Conservation (phyloP, 2,797 vertebrate genomes). For the Scolopax rusticola region DNA sequence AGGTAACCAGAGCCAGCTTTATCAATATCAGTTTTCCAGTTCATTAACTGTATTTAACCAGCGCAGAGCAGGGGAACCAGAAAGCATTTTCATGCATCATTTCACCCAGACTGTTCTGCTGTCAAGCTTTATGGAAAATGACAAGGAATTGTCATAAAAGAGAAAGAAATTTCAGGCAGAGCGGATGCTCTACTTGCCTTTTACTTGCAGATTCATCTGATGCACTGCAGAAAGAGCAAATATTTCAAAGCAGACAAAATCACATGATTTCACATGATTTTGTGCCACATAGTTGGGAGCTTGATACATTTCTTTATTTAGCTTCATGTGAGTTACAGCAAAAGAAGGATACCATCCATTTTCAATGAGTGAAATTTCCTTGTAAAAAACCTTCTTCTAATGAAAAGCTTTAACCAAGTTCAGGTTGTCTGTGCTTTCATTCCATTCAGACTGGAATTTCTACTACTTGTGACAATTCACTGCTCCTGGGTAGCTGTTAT, state of each 20-base stretch:
- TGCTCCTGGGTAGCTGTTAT: background rate
- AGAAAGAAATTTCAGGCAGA: background rate
- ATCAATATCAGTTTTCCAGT: slow-evolving; percentile 63
- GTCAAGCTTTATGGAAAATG: slow-evolving; percentile 51
- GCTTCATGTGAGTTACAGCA: background rate
- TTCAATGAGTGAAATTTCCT: background rate
- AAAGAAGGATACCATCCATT: background rate
- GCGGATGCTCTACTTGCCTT: background rate
- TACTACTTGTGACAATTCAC: background rate
- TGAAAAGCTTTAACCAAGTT: background rate
- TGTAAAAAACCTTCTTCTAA: background rate
- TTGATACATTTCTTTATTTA: background rate
- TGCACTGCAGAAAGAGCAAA: background rate
- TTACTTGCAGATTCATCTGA: background rate
- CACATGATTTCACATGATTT: background rate
- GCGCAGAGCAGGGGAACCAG: background rate
- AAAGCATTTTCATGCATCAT: background rate
- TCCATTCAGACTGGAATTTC: background rate
- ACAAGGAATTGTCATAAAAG: slow-evolving; percentile 7
- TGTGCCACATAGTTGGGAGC: background rate
- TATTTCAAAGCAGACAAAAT: background rate
- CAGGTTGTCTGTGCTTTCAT: background rate
- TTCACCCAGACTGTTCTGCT: background rate
- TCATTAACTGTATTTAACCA: slow-evolving; percentile 66
- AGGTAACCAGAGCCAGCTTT: slow-evolving; percentile 6